Percentiles rank a stretch among this genome's conserved stretches.
Conservation (phyloP, 2,888 invertebrate genomes). For the Chromoteleia sp. region DNA sequence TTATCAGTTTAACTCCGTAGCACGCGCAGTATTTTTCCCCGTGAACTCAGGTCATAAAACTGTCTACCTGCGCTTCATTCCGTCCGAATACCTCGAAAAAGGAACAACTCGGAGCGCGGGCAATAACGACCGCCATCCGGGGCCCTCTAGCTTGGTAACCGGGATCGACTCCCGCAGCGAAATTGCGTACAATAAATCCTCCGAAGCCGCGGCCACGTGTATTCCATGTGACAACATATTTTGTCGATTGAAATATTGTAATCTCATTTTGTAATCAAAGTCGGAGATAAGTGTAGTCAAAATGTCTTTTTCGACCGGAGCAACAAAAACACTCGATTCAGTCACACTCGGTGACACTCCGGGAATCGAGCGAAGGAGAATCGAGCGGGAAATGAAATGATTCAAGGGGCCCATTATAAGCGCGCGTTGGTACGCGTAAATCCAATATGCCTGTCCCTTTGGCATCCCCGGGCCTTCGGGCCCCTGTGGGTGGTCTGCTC, state of each 20-base stretch:
- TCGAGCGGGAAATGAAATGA: slow-evolving; percentile 72
- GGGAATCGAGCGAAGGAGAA: slow-evolving; percentile 61
- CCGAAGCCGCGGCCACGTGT: neutral
- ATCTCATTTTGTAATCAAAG: slow-evolving; percentile 55
- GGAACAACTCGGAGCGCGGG: neutral
- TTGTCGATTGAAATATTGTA: slow-evolving; percentile 56
- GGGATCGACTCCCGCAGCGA: slow-evolving; percentile 53
- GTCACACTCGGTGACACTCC: slow-evolving; percentile 38
- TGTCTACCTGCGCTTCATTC: slow-evolving; percentile 47
- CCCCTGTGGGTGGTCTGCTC: slow-evolving; percentile 63
- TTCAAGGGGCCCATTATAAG: slow-evolving; percentile 75
- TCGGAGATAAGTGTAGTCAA: slow-evolving; percentile 46
- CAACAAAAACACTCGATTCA: slow-evolving; percentile 43
- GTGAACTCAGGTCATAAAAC: slow-evolving; percentile 44
- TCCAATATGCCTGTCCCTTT: slow-evolving; percentile 79
- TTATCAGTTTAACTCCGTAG: slow-evolving; percentile 34
- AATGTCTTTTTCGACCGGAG: slow-evolving; percentile 53
- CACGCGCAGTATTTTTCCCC: slow-evolving; percentile 11
- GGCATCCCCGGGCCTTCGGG: slow-evolving; percentile 58
- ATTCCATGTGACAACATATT: slow-evolving; percentile 49
- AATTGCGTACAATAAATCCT: slow-evolving; percentile 60
- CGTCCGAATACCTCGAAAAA: slow-evolving; percentile 20
- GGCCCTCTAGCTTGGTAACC: slow-evolving; percentile 45
- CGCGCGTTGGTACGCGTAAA: slow-evolving; percentile 81
- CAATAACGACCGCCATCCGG: slow-evolving; percentile 10